Evolutionary conservation across 1,140 invertebrate genomes (phyloP).

Genomic region (Physella acuta): DNA sequence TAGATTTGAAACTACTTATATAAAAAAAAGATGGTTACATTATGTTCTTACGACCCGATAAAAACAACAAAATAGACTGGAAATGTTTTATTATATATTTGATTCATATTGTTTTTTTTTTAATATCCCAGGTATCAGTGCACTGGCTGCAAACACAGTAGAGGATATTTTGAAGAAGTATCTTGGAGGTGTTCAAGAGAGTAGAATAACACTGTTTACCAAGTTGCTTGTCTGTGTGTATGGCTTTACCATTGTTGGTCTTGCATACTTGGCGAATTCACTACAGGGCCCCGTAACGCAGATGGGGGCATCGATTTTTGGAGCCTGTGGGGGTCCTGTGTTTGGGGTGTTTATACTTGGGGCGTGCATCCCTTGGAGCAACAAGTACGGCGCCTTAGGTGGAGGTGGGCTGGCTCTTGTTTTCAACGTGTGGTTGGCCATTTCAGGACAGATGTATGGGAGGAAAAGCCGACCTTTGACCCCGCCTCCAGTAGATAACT

Average conservation of each 20-base stretch:
- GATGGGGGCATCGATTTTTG: constrained; percentile 71
- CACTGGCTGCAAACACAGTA: too few species aligned
- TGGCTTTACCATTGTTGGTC: not conserved
- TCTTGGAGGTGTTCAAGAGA: too few species aligned
- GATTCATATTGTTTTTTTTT: too few species aligned
- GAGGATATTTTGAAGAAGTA: too few species aligned
- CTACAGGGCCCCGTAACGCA: constrained; percentile 77
- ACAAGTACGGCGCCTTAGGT: not conserved
- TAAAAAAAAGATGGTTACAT: too few species aligned
- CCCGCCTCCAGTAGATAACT: not conserved
- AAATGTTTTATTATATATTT: too few species aligned
- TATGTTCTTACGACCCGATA: too few species aligned
- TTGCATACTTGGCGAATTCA: constrained; percentile 71
- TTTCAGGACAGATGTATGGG: not conserved
- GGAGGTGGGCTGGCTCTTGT: not conserved
- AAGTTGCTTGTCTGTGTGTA: too few species aligned
- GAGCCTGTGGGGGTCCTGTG: constrained; percentile 75
- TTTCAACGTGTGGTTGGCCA: not conserved
- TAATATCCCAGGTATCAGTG: too few species aligned
- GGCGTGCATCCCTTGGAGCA: constrained; percentile 78
- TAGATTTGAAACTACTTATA: too few species aligned
- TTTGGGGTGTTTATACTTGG: constrained; percentile 65
- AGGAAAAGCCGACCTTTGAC: not conserved
- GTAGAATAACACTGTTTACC: too few species aligned
- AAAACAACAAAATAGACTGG: too few species aligned